Percentiles rank a stretch among this genome's conserved stretches.
These are phyloP conservation scores for Stramonita haemastoma DNA, from an alignment of 2,888 invertebrate species.

Conservation along the genomic window DNA sequence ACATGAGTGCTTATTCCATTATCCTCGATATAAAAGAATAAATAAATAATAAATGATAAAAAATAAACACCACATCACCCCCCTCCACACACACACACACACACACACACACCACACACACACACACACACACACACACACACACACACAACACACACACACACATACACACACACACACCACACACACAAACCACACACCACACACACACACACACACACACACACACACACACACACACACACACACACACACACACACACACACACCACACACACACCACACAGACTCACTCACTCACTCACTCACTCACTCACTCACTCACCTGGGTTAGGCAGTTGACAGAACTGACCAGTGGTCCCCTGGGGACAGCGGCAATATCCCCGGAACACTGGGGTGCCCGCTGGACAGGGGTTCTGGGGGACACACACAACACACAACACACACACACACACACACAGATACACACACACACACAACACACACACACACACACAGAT, in stretches of 20 bases:
- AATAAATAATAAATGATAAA: no score
- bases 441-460: not conserved
- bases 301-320: not conserved
- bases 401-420: not conserved
- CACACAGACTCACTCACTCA: not conserved
- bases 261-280: no score
- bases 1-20: no score
- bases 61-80: no score
- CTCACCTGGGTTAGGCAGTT: not conserved
- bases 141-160: not conserved
- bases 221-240: no score
- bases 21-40: no score
- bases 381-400: not conserved
- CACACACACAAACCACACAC: not conserved
- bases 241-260: no score
- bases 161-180: not conserved
- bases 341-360: constrained; percentile 12
- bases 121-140: not conserved
- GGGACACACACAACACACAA: not conserved
- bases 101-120: not conserved
- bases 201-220: no score
- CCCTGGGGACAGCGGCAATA: not conserved
- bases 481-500: not conserved
- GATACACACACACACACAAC: not conserved
- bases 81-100: not conserved